Percentiles rank a stretch among this genome's conserved stretches.
phyloP scores from a whole-genome alignment of 2,113 vertebrate species.

The Eretmochelys imbricata region DNA sequence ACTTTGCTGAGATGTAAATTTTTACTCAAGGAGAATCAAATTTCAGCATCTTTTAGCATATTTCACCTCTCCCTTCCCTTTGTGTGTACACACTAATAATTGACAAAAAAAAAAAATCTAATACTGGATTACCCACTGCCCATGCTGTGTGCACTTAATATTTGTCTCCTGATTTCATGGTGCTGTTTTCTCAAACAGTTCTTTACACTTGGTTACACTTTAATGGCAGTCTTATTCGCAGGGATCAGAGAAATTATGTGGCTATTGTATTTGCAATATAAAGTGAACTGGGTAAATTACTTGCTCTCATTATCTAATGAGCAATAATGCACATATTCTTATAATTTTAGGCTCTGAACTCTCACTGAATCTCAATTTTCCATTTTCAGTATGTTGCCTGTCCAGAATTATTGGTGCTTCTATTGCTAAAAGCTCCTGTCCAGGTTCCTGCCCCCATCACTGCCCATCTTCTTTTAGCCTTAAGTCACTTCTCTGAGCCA shows the following conservation, averaged over 20 bases:
- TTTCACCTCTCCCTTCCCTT: background rate
- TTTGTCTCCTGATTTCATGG: background rate
- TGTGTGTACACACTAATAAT: background rate
- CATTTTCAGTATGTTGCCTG: slow-evolving; percentile 68
- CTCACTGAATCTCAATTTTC: background rate
- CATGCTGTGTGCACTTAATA: background rate
- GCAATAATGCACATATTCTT: background rate
- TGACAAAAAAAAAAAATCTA: background rate
- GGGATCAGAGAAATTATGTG: background rate
- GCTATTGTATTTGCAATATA: background rate
- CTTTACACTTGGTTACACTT: background rate
- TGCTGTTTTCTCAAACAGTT: background rate
- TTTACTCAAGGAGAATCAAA: background rate
- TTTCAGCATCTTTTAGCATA: background rate
- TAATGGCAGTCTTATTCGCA: background rate
- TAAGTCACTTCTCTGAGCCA: background rate
- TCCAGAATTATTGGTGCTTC: slow-evolving; percentile 63
- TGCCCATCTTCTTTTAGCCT: slow-evolving; percentile 46
- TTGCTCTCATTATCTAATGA: background rate
- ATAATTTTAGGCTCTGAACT: background rate
- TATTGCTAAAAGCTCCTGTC: slow-evolving; percentile 35
- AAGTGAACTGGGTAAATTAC: background rate
- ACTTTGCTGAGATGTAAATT: background rate
- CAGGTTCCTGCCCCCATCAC: background rate
- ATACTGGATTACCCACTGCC: background rate